phyloP scores from a whole-genome alignment of 1,140 invertebrate genomes.

The Mesaphorura yosii region DNA sequence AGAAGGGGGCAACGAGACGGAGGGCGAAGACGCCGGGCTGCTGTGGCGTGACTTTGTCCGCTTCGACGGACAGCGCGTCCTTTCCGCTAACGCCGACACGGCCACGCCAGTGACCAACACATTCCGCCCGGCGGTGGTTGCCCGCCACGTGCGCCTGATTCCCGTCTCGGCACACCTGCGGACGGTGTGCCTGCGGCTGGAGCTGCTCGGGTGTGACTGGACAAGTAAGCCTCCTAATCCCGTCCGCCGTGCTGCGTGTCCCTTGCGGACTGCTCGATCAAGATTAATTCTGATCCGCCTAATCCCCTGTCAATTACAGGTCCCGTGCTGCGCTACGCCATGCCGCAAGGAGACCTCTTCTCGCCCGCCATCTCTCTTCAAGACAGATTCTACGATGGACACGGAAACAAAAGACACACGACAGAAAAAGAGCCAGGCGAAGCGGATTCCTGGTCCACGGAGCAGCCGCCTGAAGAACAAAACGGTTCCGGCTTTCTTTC shows the following conservation, averaged over 20 bases:
- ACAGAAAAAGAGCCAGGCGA: too few relatives aligned
- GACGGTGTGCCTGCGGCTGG: conserved; percentile 57
- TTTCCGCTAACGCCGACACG: conserved; percentile 56
- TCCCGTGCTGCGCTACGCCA: neutral
- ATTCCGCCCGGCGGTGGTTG: conserved; percentile 52
- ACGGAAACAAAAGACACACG: neutral
- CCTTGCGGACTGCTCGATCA: too few relatives aligned
- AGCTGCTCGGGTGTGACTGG: conserved; percentile 52
- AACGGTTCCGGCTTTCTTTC: too few relatives aligned
- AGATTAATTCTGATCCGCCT: too few relatives aligned
- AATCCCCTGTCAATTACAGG: too few relatives aligned
- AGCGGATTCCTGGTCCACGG: too few relatives aligned
- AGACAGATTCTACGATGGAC: neutral
- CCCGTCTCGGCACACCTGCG: conserved; percentile 53
- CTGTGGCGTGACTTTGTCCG: conserved; percentile 54
- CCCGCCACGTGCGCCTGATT: conserved; percentile 50
- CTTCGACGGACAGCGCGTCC: conserved; percentile 46
- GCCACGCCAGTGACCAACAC: conserved; percentile 50
- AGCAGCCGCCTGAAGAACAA: too few relatives aligned
- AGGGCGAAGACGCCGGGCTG: too few relatives aligned
- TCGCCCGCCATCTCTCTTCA: neutral
- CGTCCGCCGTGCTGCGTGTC: too few relatives aligned
- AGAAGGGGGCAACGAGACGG: too few relatives aligned
- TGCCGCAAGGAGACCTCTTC: neutral
- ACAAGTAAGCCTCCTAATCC: too few relatives aligned